Evolutionary conservation across 1,140 invertebrate species (phyloP), one percentile per base, ranked within the genome.

Genomic region (Trichomalopsis sarcophagae): DNA sequence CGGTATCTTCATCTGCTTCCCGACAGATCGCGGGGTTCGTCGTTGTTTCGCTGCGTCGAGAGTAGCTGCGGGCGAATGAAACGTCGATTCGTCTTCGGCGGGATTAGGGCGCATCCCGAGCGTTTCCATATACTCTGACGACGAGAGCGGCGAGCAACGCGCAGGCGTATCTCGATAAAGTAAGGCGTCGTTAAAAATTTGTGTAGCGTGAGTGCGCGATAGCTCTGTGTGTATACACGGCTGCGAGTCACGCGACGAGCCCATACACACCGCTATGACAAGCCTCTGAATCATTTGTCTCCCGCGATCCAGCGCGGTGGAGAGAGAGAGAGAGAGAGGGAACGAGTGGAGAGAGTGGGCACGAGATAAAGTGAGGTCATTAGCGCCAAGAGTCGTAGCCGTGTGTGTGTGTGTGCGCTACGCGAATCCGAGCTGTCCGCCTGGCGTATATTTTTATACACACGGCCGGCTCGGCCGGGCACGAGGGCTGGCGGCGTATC

Each of bases 121-220:
- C 6, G n/a, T 62, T 62, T n/a, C 55, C 27, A 27, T 14, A n/a
- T 62, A 62, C 21, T 62, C n/a, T 62, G 55, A n/a, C n/a, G 55
- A 62, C 17, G 47, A 50, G 66, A 7, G 40, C 74, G 7, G 74
- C 40, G 21, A 44, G n/a, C 66, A 14, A 21, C 0, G 17, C 21
- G 21, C 23, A 23, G 2, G 66, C 7, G 62, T 40, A 81, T 73
- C 47, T 62, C 44, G 10, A 76, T 76, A 36, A 55, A 66, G 71
- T 76, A 50, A 75, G 68, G 33, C 82, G 30, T 84, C 82, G 30
- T 84, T 84, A 84, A 84, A 79, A 79, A 84, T 84, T 79, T 69
- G 9, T 77, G 27, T 40, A 23, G 14, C 62, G 55, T 76, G 47
- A 27, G 23, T 68, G 21, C 68, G 47, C 44, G 23, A 33, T 71